These are phyloP conservation scores for Pachyseris speciosa DNA, from an alignment of 64 coral and sea anemone species.

Conservation along the genomic window DNA sequence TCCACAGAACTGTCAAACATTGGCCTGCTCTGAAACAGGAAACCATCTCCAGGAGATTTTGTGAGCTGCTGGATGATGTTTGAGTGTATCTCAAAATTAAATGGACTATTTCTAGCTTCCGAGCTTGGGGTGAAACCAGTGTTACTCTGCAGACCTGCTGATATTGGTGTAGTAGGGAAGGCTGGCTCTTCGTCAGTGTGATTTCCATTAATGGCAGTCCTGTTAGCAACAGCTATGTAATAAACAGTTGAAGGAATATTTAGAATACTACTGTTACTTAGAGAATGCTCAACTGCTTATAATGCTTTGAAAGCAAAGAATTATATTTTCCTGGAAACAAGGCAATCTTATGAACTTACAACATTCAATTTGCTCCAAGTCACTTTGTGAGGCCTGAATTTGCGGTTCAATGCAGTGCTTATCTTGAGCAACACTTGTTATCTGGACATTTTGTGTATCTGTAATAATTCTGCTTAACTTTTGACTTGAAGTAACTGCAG, in stretches of 20 bases:
- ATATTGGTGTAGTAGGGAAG: conserved; percentile 22
- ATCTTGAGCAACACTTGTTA: neutral
- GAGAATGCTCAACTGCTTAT: too few relatives aligned
- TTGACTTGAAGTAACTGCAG: neutral
- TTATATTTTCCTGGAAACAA: neutral
- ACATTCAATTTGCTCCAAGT: neutral
- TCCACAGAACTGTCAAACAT: conserved; percentile 69
- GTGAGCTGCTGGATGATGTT: conserved; percentile 66
- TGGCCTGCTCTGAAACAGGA: conserved; percentile 68
- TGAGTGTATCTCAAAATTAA: conserved; percentile 71
- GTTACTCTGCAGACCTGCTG: neutral
- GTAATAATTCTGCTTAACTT: neutral
- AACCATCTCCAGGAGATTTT: conserved; percentile 91
- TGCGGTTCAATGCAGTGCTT: neutral
- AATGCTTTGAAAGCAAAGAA: neutral
- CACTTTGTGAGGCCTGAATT: neutral
- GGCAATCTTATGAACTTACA: neutral
- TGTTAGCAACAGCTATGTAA: neutral
- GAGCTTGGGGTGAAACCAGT: neutral
- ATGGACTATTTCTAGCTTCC: conserved; percentile 38
- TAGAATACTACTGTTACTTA: neutral
- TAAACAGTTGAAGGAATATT: neutral
- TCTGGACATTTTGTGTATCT: neutral
- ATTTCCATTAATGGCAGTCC: neutral
- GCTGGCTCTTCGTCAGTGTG: neutral